Conservation (phyloP, 2,888 invertebrate species). For the Apoda limacodes region DNA sequence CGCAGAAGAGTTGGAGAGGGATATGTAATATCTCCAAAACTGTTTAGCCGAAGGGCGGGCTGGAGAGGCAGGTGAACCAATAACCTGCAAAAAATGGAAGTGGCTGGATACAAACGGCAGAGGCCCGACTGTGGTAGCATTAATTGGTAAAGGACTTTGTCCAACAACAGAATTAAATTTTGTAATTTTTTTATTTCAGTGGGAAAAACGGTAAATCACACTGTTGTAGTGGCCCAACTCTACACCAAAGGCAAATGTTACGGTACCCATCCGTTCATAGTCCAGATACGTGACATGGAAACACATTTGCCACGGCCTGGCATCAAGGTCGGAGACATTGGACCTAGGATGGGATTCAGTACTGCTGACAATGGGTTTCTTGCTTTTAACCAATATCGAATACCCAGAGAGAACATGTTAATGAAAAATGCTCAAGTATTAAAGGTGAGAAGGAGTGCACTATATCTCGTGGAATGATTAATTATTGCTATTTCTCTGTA, state of each 20-base stretch:
- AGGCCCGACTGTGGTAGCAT: too few species aligned
- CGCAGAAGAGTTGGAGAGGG: too few species aligned
- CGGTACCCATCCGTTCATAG: slow-evolving; percentile 91
- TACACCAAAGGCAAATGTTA: slow-evolving; percentile 82
- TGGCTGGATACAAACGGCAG: too few species aligned
- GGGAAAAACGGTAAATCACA: slow-evolving; percentile 91
- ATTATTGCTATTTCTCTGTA: too few species aligned
- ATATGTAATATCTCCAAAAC: too few species aligned
- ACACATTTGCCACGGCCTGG: slow-evolving; percentile 87
- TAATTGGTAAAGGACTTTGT: too few species aligned
- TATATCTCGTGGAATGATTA: too few species aligned
- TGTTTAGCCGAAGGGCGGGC: too few species aligned
- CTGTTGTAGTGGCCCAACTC: slow-evolving; percentile 89
- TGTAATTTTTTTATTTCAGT: slow-evolving; percentile 67
- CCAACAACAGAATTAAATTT: background rate
- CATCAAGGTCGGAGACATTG: slow-evolving; percentile 92
- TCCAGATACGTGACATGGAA: slow-evolving; percentile 86
- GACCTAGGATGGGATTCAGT: slow-evolving; percentile 90
- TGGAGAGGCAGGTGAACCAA: too few species aligned
- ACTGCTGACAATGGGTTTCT: slow-evolving; percentile 92
- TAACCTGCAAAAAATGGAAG: too few species aligned
- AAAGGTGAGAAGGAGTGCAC: too few species aligned
- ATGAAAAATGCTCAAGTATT: slow-evolving; percentile 91
- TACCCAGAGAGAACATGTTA: slow-evolving; percentile 87
- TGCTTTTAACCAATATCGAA: slow-evolving; percentile 83